Evolutionary conservation across 2,113 vertebrate species (phyloP).

Genomic region (Bettongia penicillata): DNA sequence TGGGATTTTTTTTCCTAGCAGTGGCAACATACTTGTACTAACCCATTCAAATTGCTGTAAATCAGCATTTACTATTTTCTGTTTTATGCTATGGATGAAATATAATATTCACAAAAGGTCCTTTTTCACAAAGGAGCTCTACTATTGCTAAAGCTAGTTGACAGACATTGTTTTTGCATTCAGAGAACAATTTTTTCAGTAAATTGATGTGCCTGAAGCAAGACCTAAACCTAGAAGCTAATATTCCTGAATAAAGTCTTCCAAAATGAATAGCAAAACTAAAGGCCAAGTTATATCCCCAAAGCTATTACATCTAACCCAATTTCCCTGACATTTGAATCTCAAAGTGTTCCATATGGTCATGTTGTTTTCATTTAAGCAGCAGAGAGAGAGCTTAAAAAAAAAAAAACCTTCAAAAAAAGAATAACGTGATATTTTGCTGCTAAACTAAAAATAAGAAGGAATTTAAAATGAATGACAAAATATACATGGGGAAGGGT

Average conservation of each 20-base stretch:
- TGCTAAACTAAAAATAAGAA: not conserved
- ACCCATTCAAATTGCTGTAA: not conserved
- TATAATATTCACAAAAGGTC: not conserved
- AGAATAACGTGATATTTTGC: conserved; percentile 26
- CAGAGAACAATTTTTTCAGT: not conserved
- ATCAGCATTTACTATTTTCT: not conserved
- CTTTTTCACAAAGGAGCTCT: not conserved
- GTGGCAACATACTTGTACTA: not conserved
- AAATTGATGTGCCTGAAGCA: not conserved
- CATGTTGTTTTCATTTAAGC: not conserved
- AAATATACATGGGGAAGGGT: not conserved
- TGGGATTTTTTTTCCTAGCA: not conserved
- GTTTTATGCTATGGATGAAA: not conserved
- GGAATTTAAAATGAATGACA: conserved; percentile 41
- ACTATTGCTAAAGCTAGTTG: not conserved
- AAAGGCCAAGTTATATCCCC: not conserved
- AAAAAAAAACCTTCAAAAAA: conserved; percentile 16
- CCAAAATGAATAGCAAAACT: conserved; percentile 16
- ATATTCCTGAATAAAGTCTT: conserved; percentile 12
- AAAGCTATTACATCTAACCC: not conserved
- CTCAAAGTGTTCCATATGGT: conserved; percentile 10
- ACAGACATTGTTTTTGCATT: not conserved
- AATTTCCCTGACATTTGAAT: conserved; percentile 34
- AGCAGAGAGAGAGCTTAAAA: not conserved
- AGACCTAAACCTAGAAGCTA: not conserved